Conservation (phyloP, 2,888 invertebrate species). For the Psylliodes chrysocephalus region DNA sequence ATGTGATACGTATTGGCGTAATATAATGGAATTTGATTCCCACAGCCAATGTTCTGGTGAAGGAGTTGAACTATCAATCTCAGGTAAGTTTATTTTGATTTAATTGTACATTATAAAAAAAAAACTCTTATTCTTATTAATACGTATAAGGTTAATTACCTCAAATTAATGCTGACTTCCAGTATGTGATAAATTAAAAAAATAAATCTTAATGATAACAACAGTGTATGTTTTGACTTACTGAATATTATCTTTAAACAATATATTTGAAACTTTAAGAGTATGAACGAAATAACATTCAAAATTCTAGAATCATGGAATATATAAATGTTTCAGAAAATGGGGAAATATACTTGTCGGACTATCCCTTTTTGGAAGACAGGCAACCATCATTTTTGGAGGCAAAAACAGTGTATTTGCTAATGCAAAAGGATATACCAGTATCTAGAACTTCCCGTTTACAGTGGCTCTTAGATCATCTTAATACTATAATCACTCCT, state of each 20-base stretch:
- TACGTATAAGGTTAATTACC: neutral
- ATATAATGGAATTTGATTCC: conserved; percentile 58
- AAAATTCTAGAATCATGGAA: conserved; percentile 2
- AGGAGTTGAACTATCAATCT: conserved; percentile 55
- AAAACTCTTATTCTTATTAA: neutral
- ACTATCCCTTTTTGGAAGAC: conserved; percentile 51
- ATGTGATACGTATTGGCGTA: conserved; percentile 39
- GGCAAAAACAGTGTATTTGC: conserved; percentile 72
- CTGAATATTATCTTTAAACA: conserved; percentile 2
- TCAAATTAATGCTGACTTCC: neutral
- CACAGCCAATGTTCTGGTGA: conserved; percentile 58
- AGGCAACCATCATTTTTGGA: conserved; percentile 63
- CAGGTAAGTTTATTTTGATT: conserved; percentile 45
- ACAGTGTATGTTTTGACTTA: neutral
- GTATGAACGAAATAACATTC: neutral
- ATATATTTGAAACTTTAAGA: neutral
- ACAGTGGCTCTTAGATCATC: conserved; percentile 78
- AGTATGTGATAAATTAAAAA: neutral
- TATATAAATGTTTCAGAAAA: conserved; percentile 46
- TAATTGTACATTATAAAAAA: neutral
- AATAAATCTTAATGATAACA: conserved; percentile 7
- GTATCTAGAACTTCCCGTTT: conserved; percentile 79
- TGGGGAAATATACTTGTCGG: conserved; percentile 50
- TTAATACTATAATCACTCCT: conserved; percentile 71
- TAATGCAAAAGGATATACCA: conserved; percentile 76